Percentiles rank a stretch among this genome's conserved stretches.
Conservation (phyloP, 2,113 vertebrate genomes). For the Cyanoramphus novaezelandiae region DNA sequence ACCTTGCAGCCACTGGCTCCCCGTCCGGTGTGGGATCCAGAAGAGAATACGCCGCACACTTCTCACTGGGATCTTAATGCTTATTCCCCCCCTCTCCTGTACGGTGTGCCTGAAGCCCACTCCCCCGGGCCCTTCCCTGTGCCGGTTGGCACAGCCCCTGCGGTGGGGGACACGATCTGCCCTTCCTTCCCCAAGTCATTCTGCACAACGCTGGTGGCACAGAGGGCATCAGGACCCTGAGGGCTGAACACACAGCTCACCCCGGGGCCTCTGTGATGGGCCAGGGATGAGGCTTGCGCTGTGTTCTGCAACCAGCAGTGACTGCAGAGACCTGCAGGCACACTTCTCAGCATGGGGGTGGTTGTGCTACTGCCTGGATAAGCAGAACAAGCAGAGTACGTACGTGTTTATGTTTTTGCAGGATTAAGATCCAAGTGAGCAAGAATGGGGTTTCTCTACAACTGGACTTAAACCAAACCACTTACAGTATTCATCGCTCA, state of each 20-base stretch:
- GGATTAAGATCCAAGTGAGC: not conserved
- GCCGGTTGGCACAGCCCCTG: rapidly evolving
- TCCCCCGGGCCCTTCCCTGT: not conserved
- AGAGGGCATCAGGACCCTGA: not conserved
- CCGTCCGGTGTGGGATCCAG: not conserved
- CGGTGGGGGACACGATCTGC: rapidly evolving
- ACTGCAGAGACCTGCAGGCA: not conserved
- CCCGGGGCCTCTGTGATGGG: rapidly evolving
- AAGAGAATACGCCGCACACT: not conserved
- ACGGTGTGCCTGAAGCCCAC: not conserved
- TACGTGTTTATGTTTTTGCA: rapidly evolving
- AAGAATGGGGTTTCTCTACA: not conserved
- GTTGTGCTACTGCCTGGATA: not conserved
- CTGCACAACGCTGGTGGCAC: not conserved
- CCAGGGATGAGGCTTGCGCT: not conserved
- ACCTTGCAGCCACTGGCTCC: not conserved
- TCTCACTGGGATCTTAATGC: not conserved
- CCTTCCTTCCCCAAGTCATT: too few species aligned
- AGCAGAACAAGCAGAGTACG: not conserved
- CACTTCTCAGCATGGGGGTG: rapidly evolving
- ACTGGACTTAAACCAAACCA: not conserved
- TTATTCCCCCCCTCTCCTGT: not conserved
- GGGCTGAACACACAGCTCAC: not conserved
- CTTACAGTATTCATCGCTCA: not conserved
- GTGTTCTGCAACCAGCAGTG: not conserved